These are phyloP conservation scores for Xerus rutilus DNA, from an alignment of 2,797 vertebrate species.

Conservation along the genomic window DNA sequence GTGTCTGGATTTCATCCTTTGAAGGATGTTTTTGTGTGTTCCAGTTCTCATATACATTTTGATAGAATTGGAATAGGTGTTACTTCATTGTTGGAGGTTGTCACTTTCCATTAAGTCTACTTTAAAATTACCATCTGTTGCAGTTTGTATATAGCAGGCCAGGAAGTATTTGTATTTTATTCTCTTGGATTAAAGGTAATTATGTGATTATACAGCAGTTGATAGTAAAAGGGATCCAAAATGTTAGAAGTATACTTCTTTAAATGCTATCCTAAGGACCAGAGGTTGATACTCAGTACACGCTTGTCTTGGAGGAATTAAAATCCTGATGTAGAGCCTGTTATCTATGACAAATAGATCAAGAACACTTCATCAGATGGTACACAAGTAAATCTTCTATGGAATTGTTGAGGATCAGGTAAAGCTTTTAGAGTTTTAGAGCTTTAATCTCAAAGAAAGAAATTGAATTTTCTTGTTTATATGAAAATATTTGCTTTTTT, in stretches of 20 bases:
- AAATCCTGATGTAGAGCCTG: not conserved
- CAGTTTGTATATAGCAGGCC: slow-evolving; percentile 40
- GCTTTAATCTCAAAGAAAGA: slow-evolving; percentile 63
- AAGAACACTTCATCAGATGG: slow-evolving; percentile 44
- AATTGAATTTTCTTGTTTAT: slow-evolving; percentile 64
- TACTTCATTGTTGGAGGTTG: slow-evolving; percentile 57
- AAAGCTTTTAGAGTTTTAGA: slow-evolving; percentile 58
- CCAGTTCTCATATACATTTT: slow-evolving; percentile 55
- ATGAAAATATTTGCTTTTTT: slow-evolving; percentile 50
- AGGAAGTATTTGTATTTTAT: slow-evolving; percentile 67
- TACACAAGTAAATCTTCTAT: slow-evolving; percentile 2
- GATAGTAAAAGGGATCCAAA: slow-evolving; percentile 7
- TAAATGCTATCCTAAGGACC: slow-evolving; percentile 3
- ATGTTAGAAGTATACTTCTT: slow-evolving; percentile 47
- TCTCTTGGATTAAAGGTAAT: slow-evolving; percentile 54
- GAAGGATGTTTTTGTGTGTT: slow-evolving; percentile 67
- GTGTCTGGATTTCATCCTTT: slow-evolving; percentile 70
- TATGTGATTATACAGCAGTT: not conserved
- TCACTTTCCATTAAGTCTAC: slow-evolving; percentile 66
- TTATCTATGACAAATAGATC: not conserved
- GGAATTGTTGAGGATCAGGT: slow-evolving; percentile 17
- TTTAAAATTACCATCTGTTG: slow-evolving; percentile 56
- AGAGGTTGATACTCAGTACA: slow-evolving; percentile 1
- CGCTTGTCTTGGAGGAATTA: slow-evolving; percentile 14
- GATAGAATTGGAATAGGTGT: slow-evolving; percentile 28